Conservation (phyloP, 2,888 invertebrate species). For the Aspidiotus destructor region DNA sequence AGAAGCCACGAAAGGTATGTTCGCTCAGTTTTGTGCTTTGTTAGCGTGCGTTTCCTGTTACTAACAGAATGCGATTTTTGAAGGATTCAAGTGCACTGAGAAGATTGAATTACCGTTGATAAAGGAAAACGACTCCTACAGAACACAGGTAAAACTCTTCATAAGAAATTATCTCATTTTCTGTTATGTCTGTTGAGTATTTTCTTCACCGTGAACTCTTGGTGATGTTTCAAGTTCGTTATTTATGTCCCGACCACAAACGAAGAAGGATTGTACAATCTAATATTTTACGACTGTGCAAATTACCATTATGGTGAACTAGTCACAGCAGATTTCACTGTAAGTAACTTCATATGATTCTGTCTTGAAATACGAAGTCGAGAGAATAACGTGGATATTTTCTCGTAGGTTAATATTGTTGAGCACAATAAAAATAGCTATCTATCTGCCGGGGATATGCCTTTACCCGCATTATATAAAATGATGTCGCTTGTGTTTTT, state of each 20-base stretch:
- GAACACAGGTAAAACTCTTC: background rate
- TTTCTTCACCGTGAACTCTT: background rate
- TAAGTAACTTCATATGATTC: conserved; percentile 43
- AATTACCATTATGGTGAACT: conserved; percentile 50
- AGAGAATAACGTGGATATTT: conserved; percentile 19
- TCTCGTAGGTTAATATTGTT: conserved; percentile 66
- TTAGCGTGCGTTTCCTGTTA: background rate
- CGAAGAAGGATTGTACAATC: conserved; percentile 86
- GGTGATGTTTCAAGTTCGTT: conserved; percentile 53
- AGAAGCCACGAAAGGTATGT: background rate
- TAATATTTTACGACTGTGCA: conserved; percentile 91
- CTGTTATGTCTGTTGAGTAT: background rate
- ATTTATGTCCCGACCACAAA: conserved; percentile 62
- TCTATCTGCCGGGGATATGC: conserved; percentile 93
- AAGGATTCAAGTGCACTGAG: too few relatives aligned
- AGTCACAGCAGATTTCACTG: conserved; percentile 52
- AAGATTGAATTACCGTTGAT: background rate
- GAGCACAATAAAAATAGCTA: conserved; percentile 79
- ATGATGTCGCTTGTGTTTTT: conserved; percentile 85
- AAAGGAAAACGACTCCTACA: background rate
- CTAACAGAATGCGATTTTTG: too few relatives aligned
- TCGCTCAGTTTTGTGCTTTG: background rate
- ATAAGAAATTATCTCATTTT: background rate
- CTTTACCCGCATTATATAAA: conserved; percentile 82
- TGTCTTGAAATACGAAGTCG: background rate